These are phyloP conservation scores for Emydura subglobosa DNA, from an alignment of 2,113 vertebrate genomes.

Conservation along the genomic window DNA sequence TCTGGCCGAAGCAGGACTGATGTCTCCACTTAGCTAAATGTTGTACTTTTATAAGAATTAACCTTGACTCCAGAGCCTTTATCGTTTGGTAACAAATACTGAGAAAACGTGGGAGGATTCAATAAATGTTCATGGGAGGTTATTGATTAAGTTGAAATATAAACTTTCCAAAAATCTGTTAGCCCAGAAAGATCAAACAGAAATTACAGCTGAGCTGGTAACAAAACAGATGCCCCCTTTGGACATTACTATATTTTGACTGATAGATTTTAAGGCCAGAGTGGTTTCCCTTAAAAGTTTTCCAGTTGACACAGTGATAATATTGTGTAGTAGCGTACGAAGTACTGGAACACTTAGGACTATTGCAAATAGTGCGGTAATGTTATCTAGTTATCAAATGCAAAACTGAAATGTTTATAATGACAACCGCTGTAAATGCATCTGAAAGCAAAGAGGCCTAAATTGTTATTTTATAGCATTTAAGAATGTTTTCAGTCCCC, in stretches of 20 bases:
- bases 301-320: background rate
- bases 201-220: background rate
- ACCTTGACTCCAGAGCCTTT: background rate
- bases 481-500: background rate
- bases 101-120: background rate
- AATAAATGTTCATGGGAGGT: background rate
- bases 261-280: background rate
- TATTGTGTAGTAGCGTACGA: background rate
- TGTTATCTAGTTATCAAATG: background rate
- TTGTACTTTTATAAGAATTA: background rate
- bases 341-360: background rate
- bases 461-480: background rate
- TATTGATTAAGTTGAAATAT: background rate
- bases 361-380: background rate
- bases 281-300: background rate
- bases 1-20: background rate
- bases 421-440: background rate
- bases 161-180: background rate
- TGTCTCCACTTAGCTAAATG: background rate
- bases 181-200: background rate
- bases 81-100: background rate
- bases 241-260: background rate
- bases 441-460: background rate
- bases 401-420: background rate
- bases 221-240: background rate